These are phyloP conservation scores for Pollachius pollachius DNA, from an alignment of 2,113 vertebrate genomes.

Conservation along the genomic window DNA sequence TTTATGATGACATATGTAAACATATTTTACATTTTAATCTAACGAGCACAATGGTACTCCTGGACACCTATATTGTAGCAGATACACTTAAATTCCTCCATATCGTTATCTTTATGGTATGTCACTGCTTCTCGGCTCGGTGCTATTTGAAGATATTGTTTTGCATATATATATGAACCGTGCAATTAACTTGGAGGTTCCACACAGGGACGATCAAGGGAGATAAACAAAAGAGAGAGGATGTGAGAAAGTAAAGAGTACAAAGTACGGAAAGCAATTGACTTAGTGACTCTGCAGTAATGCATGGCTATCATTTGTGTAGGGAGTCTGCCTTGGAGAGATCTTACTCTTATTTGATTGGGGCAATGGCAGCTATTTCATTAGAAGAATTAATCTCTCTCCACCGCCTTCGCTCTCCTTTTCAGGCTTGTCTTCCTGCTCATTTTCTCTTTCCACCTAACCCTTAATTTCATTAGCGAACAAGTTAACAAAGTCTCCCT, in stretches of 20 bases:
- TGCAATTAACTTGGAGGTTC: too few species aligned
- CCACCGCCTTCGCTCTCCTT: not conserved
- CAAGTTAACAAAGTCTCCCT: conserved; percentile 5
- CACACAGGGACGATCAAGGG: not conserved
- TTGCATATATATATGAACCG: too few species aligned
- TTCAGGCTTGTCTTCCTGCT: not conserved
- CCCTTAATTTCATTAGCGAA: too few species aligned
- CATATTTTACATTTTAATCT: too few species aligned
- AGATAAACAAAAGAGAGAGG: not conserved
- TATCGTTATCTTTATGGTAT: too few species aligned
- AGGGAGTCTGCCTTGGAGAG: conserved; percentile 54
- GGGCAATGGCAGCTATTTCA: conserved; percentile 61
- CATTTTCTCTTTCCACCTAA: conserved; percentile 24
- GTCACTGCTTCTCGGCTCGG: too few species aligned
- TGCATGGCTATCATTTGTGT: not conserved
- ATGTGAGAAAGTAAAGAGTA: not conserved
- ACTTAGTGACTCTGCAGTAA: conserved; percentile 32
- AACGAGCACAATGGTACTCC: too few species aligned
- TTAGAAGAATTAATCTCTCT: conserved; percentile 42
- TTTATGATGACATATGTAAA: not conserved
- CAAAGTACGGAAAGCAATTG: conserved; percentile 28
- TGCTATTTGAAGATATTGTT: too few species aligned
- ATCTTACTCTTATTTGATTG: conserved; percentile 59
- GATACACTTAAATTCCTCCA: too few species aligned
- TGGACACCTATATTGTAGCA: too few species aligned